A percentile compares a stretch with the other conserved stretches of the same genome.
Conservation (phyloP, 2,113 vertebrate species). For the Dasyurus viverrinus region DNA sequence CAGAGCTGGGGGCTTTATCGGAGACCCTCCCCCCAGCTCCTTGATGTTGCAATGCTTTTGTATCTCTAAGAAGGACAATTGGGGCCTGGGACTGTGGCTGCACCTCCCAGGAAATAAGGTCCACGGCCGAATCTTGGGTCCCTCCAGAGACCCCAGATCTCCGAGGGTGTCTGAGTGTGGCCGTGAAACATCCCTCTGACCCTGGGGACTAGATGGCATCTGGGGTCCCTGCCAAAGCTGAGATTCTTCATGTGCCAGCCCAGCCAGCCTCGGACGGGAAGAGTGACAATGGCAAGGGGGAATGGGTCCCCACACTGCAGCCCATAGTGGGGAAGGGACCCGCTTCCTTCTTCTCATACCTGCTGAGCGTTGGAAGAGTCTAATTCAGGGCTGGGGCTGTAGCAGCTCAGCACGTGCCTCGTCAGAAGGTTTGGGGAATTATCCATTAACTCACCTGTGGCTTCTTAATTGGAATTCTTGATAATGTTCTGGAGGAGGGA, state of each 20-base stretch:
- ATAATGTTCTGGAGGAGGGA: neutral
- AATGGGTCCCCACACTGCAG: neutral
- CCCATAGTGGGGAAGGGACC: neutral
- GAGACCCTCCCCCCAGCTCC: neutral
- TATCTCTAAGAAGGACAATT: neutral
- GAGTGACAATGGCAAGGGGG: neutral
- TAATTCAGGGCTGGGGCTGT: neutral
- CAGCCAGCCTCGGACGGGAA: neutral
- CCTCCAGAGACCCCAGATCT: neutral
- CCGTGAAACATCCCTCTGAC: neutral
- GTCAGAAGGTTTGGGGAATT: neutral
- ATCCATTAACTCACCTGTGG: neutral
- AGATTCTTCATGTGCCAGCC: neutral
- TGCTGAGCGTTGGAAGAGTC: neutral
- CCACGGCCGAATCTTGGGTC: neutral
- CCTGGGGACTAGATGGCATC: neutral
- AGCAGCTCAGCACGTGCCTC: neutral
- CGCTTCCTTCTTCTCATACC: neutral
- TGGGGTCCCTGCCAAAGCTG: neutral
- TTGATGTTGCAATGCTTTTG: neutral
- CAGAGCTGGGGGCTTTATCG: neutral
- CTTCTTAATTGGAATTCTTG: neutral
- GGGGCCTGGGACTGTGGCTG: neutral
- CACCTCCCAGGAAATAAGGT: neutral
- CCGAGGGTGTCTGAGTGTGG: neutral